phyloP scores from a whole-genome alignment of 1,140 invertebrate genomes.

The Tetragnatha versicolor region DNA sequence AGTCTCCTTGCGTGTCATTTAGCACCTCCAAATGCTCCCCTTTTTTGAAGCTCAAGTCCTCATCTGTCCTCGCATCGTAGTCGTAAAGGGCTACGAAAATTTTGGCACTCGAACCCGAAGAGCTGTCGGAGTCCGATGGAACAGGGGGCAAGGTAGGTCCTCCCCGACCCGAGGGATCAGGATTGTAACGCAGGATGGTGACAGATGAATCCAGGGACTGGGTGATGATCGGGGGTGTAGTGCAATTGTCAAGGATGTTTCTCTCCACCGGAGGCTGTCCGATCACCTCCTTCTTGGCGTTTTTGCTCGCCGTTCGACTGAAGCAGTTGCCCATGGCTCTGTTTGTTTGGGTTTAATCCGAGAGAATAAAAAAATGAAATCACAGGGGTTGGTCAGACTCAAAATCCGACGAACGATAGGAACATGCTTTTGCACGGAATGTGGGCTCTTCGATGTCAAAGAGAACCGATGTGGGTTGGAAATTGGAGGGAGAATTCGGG shows the following conservation, averaged over 20 bases:
- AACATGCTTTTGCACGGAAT: too few relatives aligned
- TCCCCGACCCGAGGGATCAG: slow-evolving; percentile 42
- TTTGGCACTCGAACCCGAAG: slow-evolving; percentile 67
- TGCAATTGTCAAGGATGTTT: slow-evolving; percentile 40
- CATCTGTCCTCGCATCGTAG: slow-evolving; percentile 97
- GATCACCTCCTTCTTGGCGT: slow-evolving; percentile 45
- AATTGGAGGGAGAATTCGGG: too few relatives aligned
- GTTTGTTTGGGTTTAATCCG: too few relatives aligned
- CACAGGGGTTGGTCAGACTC: too few relatives aligned
- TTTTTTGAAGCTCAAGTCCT: slow-evolving; percentile 97
- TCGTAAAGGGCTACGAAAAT: slow-evolving; percentile 98
- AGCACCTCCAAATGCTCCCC: slow-evolving; percentile 97
- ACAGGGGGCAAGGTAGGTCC: slow-evolving; percentile 70
- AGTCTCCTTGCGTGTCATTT: slow-evolving; percentile 98
- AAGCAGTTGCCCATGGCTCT: slow-evolving; percentile 56
- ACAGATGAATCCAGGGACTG: slow-evolving; percentile 43
- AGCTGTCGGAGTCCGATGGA: slow-evolving; percentile 67
- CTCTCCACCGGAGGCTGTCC: slow-evolving; percentile 41
- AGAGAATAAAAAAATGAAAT: too few relatives aligned
- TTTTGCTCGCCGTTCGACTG: slow-evolving; percentile 51
- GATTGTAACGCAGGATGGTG: slow-evolving; percentile 28
- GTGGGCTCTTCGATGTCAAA: too few relatives aligned
- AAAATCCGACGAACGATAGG: too few relatives aligned
- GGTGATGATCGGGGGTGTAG: neutral
- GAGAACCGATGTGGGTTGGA: too few relatives aligned